Base-by-base conservation (phyloP, 2,888 invertebrate genomes). In the Ctena decussata region DNA sequence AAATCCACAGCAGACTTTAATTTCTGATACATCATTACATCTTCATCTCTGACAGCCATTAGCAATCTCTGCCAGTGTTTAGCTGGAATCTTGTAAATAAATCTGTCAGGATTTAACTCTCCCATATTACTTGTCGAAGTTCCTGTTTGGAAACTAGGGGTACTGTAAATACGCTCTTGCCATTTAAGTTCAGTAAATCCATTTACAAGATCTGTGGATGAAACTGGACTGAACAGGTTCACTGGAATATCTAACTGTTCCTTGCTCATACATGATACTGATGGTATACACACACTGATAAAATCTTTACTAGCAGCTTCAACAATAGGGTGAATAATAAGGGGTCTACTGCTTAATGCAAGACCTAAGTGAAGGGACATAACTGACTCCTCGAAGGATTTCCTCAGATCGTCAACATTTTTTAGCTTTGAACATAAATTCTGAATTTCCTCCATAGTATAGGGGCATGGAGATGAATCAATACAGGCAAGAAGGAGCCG, bases 11-110 rank as follows among this genome's bases (percentile, higher is more conserved):
- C 83, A 11, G 81, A 74, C 53, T 80, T 87, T 27, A 93, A 85
- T 65, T 91, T 92, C 74, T 84, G 82, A n/a, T 82, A 75, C 53
- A 85, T 65, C 21, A 46, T 30, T 0, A 69, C 73, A 30, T 84
- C 86, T 65, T 90, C 91, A 57, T 93, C 91, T 53, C 93, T 77
- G 8, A 93, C 87, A 5, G 93, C 91, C 32, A 89, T 90, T 8
- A 94, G 86, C 18, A 94, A 72, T 39, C 89, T 86, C 83, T 94
- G 93, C 94, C 94, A 94, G 18, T 91, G 91, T 65, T 90, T 85
- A 11, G 93, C 89, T 32, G 92, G 92, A 44, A 94, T 90, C 77
- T 85, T 90, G 82, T 87, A 89, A 24, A 93, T 86, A 78, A 92
- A 93, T 60, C 90, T 71, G 85, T 93, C 87, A 1, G 93, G 92